These are phyloP conservation scores for Dolomedes plantarius DNA, from an alignment of 2,888 invertebrate genomes.

Conservation along the genomic window DNA sequence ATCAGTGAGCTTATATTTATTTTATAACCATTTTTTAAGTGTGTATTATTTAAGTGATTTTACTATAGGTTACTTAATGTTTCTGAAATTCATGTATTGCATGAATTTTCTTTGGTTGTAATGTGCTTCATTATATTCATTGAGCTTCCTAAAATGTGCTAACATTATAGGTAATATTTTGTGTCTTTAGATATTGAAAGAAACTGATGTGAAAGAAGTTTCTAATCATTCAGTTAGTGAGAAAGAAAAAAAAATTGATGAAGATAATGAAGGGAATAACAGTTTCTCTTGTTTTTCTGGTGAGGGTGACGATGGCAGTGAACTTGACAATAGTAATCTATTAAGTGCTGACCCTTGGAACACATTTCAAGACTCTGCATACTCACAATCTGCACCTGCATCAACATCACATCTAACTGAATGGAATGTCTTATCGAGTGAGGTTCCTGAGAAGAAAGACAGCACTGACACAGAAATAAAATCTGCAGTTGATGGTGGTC, in stretches of 20 bases:
- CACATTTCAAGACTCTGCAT: slow-evolving; percentile 38
- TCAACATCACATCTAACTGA: slow-evolving; percentile 43
- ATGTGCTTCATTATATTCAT: no score
- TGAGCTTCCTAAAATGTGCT: no score
- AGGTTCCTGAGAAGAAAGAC: slow-evolving; percentile 3
- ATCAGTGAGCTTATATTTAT: no score
- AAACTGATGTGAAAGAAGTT: slow-evolving; percentile 41
- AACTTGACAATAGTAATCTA: background rate
- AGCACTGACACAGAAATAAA: background rate
- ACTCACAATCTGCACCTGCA: slow-evolving; percentile 59
- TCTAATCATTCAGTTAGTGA: background rate
- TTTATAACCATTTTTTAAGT: no score
- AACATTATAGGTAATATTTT: no score
- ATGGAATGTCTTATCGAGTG: background rate
- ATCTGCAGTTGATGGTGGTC: background rate
- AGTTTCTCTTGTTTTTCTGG: slow-evolving; percentile 16
- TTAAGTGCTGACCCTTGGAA: slow-evolving; percentile 19
- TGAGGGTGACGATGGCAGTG: slow-evolving; percentile 3
- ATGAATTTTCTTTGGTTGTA: no score
- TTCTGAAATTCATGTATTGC: no score
- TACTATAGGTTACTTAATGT: no score
- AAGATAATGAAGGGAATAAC: slow-evolving; percentile 18
- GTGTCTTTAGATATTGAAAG: slow-evolving; percentile 28
- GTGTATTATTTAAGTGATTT: no score
- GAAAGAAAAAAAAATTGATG: slow-evolving; percentile 44